These are phyloP conservation scores for Sander lucioperca DNA, from an alignment of 2,113 vertebrate genomes.

Conservation along the genomic window DNA sequence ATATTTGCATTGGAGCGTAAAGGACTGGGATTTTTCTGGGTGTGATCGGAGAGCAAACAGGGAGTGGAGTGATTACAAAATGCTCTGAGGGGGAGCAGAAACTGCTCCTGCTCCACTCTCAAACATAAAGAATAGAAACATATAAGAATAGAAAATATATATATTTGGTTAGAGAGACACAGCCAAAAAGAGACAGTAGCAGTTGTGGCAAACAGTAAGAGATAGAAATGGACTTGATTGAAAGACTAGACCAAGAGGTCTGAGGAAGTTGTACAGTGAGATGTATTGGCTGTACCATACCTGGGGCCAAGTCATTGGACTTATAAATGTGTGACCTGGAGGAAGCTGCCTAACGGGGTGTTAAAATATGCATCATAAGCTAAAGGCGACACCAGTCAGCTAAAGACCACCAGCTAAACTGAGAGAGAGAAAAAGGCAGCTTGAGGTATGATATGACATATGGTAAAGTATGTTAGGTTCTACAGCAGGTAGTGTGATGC, in stretches of 20 bases:
- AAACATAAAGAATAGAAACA: too few species aligned
- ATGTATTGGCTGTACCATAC: background rate
- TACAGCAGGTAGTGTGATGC: background rate
- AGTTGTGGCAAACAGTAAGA: background rate
- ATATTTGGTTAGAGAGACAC: slow-evolving; percentile 1
- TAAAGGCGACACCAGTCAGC: background rate
- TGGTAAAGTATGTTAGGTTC: background rate
- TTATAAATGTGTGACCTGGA: slow-evolving; percentile 13
- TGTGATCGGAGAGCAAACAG: background rate
- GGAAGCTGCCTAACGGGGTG: background rate
- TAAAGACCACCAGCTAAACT: background rate
- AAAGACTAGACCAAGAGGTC: background rate
- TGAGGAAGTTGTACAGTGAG: background rate
- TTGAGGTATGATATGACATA: background rate
- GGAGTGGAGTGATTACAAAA: slow-evolving; percentile 11
- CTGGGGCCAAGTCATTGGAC: background rate
- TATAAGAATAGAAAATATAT: too few species aligned
- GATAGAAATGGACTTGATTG: background rate
- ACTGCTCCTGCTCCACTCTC: background rate
- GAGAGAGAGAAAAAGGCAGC: background rate
- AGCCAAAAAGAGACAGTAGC: too few species aligned
- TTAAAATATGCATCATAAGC: slow-evolving; percentile 3
- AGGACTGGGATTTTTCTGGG: background rate
- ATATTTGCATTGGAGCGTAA: background rate
- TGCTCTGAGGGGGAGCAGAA: background rate